Conservation (phyloP, 2,797 vertebrate genomes). For the Mastacembelus armatus region DNA sequence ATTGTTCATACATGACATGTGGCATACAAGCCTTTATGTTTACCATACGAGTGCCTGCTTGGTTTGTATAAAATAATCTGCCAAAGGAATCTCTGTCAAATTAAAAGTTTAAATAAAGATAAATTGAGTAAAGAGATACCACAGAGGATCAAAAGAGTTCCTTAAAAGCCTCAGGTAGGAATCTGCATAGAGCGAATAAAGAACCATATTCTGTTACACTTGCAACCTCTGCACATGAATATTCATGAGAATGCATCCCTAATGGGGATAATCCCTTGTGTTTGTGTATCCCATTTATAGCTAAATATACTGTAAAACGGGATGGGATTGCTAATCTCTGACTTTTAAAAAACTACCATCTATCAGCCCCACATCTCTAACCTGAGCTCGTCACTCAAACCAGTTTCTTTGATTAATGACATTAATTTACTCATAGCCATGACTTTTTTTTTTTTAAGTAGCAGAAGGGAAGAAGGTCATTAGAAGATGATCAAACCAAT, state of each 20-base stretch:
- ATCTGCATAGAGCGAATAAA: conserved; percentile 59
- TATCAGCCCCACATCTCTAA: conserved; percentile 44
- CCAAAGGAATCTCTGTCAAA: conserved; percentile 28
- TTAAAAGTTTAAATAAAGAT: conserved; percentile 34
- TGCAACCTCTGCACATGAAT: conserved; percentile 59
- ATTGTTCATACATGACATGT: not conserved
- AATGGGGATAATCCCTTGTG: conserved; percentile 70
- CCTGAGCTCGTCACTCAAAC: conserved; percentile 58
- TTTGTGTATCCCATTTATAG: conserved; percentile 61
- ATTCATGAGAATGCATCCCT: conserved; percentile 65
- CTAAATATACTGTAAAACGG: conserved; percentile 49
- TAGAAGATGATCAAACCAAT: conserved; percentile 20
- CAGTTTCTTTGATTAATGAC: conserved; percentile 64
- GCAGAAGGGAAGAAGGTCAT: conserved; percentile 43
- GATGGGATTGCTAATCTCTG: conserved; percentile 50
- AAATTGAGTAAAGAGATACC: conserved; percentile 22
- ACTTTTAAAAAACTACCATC: conserved; percentile 43
- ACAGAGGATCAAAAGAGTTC: conserved; percentile 48
- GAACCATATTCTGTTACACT: conserved; percentile 42
- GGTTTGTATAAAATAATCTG: conserved; percentile 14
- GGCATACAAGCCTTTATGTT: conserved; percentile 5
- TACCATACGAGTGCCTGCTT: not conserved
- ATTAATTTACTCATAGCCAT: conserved; percentile 35
- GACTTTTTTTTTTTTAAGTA: not conserved
- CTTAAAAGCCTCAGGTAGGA: conserved; percentile 50